Evolutionary conservation across 2,797 vertebrate genomes (phyloP).

Genomic region (Neosilurus mollespiculum): DNA sequence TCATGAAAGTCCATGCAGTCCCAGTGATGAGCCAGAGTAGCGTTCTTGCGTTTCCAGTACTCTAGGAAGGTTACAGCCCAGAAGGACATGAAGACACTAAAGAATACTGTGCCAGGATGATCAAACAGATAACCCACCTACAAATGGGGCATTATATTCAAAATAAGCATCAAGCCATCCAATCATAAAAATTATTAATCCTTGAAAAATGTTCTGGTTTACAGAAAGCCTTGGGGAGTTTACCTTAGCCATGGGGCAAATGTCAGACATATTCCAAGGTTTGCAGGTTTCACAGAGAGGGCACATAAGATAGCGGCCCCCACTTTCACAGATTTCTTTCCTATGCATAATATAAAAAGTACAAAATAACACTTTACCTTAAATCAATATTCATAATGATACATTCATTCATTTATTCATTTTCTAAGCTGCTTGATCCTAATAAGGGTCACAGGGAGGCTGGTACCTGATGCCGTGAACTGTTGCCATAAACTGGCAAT

Average conservation of each 20-base stretch:
- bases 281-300: constrained; percentile 78
- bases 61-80: constrained; percentile 82
- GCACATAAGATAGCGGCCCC: constrained; percentile 75
- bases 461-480: no score
- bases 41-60: constrained; percentile 80
- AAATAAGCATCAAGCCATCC: neutral
- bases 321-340: constrained; percentile 76
- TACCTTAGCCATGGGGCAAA: constrained; percentile 83
- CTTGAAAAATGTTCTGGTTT: neutral
- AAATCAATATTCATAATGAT: no score
- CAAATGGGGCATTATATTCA: neutral
- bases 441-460: no score
- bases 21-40: constrained; percentile 79
- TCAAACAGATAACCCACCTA: constrained; percentile 81
- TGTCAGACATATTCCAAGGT: constrained; percentile 80
- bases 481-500: neutral
- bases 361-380: neutral
- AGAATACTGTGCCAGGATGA: constrained; percentile 78
- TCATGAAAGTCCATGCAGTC: constrained; percentile 82
- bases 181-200: neutral
- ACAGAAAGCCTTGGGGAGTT: neutral
- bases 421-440: no score
- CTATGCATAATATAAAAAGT: constrained; percentile 59
- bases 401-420: no score
- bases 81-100: constrained; percentile 84